These are phyloP conservation scores for Hydropotes inermis DNA, from an alignment of 2,113 vertebrate genomes.

Conservation along the genomic window DNA sequence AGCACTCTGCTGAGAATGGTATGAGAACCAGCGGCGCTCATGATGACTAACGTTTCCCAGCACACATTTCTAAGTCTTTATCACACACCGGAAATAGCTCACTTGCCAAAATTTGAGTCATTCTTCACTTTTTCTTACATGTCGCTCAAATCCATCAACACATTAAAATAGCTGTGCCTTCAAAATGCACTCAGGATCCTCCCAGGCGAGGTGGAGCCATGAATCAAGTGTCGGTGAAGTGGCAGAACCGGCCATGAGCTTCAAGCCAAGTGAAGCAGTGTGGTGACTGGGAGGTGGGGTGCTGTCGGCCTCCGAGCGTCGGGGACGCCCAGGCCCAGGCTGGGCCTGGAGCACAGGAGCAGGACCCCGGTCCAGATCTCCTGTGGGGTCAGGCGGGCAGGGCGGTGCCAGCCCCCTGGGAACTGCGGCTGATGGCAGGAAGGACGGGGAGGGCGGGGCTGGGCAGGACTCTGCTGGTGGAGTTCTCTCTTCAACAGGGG, in stretches of 20 bases:
- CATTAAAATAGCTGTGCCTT: neutral
- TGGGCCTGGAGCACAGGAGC: no score
- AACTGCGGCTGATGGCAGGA: accelerated
- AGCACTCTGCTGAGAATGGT: neutral
- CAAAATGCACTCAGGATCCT: neutral
- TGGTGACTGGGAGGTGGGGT: accelerated
- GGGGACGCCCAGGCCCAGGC: accelerated
- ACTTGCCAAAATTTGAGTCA: neutral
- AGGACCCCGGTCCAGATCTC: neutral
- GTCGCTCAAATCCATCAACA: neutral
- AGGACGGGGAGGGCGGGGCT: neutral
- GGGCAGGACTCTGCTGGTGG: neutral
- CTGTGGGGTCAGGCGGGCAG: neutral
- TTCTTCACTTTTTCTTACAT: neutral
- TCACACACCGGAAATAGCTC: neutral
- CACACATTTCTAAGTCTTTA: neutral
- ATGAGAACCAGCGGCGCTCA: accelerated
- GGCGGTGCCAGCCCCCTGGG: neutral
- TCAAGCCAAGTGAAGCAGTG: neutral
- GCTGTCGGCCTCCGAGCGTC: accelerated
- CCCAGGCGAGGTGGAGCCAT: accelerated
- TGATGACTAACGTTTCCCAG: neutral
- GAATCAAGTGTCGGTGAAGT: neutral
- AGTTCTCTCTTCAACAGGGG: neutral
- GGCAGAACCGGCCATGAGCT: neutral